Conservation (phyloP, 2,113 vertebrate species). For the Otolemur garnettii region DNA sequence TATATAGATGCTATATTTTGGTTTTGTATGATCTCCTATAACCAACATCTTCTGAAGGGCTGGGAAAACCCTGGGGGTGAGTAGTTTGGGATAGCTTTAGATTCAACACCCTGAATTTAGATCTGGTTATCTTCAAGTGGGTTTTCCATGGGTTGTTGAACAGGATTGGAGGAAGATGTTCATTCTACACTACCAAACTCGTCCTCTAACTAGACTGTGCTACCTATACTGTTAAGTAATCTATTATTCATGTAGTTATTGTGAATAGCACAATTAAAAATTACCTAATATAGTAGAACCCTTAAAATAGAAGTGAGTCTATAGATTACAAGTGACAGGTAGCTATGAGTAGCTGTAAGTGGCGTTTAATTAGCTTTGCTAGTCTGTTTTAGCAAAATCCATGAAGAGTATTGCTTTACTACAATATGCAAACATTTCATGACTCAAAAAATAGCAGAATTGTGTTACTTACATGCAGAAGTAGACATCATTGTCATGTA, state of each 20-base stretch:
- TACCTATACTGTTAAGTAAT: conserved; percentile 22
- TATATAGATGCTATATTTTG: not conserved
- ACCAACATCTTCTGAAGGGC: not conserved
- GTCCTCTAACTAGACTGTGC: not conserved
- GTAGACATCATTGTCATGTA: not conserved
- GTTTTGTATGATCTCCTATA: not conserved
- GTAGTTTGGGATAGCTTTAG: not conserved
- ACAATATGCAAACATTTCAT: not conserved
- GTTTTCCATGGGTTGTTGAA: not conserved
- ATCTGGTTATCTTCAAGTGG: not conserved
- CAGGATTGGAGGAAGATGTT: not conserved
- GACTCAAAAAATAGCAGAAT: not conserved
- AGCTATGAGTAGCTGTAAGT: conserved; percentile 1
- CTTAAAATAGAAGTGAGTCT: conserved; percentile 47
- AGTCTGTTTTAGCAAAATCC: not conserved
- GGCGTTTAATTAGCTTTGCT: conserved; percentile 45
- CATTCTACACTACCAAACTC: not conserved
- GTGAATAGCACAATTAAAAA: conserved; percentile 58
- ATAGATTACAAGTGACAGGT: conserved; percentile 39
- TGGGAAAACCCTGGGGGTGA: not conserved
- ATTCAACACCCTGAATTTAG: not conserved
- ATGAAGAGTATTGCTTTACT: not conserved
- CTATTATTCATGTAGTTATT: conserved; percentile 18
- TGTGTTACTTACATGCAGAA: not conserved
- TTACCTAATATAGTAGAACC: conserved; percentile 33